Evolutionary conservation across 1,140 invertebrate species (phyloP).

Genomic region (Bombus superbus): DNA sequence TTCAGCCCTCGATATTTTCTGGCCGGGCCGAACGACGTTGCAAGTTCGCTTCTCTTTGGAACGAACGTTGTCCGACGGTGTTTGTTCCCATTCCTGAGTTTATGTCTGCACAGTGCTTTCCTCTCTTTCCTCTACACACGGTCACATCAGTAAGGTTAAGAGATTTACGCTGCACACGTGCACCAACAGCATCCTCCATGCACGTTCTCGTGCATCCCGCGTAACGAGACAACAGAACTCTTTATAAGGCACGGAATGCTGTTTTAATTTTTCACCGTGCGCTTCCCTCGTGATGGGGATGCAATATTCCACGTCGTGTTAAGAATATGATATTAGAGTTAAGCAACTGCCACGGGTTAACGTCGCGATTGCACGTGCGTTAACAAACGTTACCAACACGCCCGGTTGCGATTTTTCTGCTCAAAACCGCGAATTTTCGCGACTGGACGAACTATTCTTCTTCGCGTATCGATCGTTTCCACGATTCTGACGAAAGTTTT

Average conservation of each 20-base stretch:
- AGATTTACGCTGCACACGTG: conserved; percentile 76
- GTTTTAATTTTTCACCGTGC: conserved; percentile 54
- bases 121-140: conserved; percentile 28
- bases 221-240: conserved; percentile 77
- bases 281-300: conserved; percentile 21
- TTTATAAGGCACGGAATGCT: conserved; percentile 73
- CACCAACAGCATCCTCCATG: conserved; percentile 63
- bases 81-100: conserved; percentile 64
- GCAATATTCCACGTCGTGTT: conserved; percentile 45
- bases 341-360: conserved; percentile 20
- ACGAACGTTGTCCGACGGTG: conserved; percentile 55
- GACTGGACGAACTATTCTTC: neutral
- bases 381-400: neutral
- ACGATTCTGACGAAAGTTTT: no score
- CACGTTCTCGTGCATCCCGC: conserved; percentile 70
- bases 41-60: conserved; percentile 25
- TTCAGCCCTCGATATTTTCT: conserved; percentile 35
- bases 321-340: conserved; percentile 56
- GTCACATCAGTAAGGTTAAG: conserved; percentile 70
- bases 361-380: conserved; percentile 15
- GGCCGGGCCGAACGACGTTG: neutral
- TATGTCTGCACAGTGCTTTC: conserved; percentile 40
- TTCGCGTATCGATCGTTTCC: neutral
- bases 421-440: neutral
- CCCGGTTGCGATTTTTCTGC: neutral